Evolutionary conservation across 2,888 invertebrate species (phyloP), one percentile per base, ranked within the genome.

Genomic region (Mesorhabditis spiculigera): DNA sequence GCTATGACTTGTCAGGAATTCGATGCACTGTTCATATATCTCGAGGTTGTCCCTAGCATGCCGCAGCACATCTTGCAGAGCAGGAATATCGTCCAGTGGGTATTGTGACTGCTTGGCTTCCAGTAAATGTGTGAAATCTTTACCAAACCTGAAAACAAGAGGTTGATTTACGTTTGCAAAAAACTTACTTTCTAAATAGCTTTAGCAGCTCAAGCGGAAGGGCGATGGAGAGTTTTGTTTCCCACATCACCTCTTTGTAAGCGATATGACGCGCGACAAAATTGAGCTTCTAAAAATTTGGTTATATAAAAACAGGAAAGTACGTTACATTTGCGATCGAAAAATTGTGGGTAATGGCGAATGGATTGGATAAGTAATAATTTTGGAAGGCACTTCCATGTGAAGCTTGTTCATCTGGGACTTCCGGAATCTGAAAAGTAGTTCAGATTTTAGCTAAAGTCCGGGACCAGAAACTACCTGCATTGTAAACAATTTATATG

Each of bases 141-240:
- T 13, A 13, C n/a, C 63, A 13, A 13, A 63, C 8, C n/a, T 63
- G 8, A 13, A 28, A 13, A 13, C n/a, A 13, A 13, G 58, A 58
- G 58, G 10, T 58, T n/a, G n/a, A 58, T 58, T 58, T 58, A 10
- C 58, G n/a, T 13, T n/a, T 8, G 8, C n/a, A 44, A 62, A 62
- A 41, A 63, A 45, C 69, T 42, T 16, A 73, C 70, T 78, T 75
- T 10, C 70, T 67, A 69, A 78, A 82, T 63, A 80, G 68, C 65
- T 82, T 82, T 43, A 83, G 74, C 66, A 85, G 74, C 70, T 85
- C 83, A 45, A 77, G 74, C 0, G 85, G 85, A 2, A 84, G 67
- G 5, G 80, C 69, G 16, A 81, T 50, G n/a, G 77, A 81, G 16
- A 85, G 66, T 68, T 83, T 84, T 41, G 79, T 75, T 63, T 85